Conservation (phyloP, 2,113 vertebrate species). For the Forbesichthys agassizii region DNA sequence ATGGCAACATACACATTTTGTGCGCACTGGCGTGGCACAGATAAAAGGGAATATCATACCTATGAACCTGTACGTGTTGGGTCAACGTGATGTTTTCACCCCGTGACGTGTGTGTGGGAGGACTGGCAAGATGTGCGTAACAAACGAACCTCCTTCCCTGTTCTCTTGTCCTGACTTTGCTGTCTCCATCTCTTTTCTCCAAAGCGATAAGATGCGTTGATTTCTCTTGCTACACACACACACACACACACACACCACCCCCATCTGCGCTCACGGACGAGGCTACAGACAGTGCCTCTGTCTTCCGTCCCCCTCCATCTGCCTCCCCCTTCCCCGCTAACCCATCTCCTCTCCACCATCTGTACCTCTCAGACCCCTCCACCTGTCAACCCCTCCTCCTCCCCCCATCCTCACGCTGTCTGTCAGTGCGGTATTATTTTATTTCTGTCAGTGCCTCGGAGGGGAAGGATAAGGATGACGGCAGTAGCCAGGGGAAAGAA, state of each 20-base stretch:
- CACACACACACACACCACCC: too few species aligned
- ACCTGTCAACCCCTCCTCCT: neutral
- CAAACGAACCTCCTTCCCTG: too few species aligned
- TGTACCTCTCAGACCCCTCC: neutral
- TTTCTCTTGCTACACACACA: too few species aligned
- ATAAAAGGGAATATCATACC: too few species aligned
- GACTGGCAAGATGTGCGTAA: too few species aligned
- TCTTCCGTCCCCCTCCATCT: neutral
- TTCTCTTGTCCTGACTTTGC: neutral
- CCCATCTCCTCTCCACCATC: neutral
- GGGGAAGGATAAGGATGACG: slow-evolving; percentile 25
- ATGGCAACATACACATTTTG: too few species aligned
- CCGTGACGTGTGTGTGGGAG: too few species aligned
- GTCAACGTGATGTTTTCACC: too few species aligned
- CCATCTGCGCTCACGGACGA: neutral
- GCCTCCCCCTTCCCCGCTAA: slow-evolving; percentile 2
- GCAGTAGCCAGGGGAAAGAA: neutral
- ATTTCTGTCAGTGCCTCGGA: neutral
- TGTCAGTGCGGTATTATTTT: slow-evolving; percentile 10
- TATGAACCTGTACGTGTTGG: too few species aligned
- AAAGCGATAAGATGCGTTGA: too few species aligned
- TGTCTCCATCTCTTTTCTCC: neutral
- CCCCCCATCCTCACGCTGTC: slow-evolving; percentile 23
- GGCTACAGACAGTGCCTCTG: neutral
- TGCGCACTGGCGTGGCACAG: too few species aligned